Evolutionary conservation across 2,888 invertebrate genomes (phyloP).

Genomic region (Timandra comae): DNA sequence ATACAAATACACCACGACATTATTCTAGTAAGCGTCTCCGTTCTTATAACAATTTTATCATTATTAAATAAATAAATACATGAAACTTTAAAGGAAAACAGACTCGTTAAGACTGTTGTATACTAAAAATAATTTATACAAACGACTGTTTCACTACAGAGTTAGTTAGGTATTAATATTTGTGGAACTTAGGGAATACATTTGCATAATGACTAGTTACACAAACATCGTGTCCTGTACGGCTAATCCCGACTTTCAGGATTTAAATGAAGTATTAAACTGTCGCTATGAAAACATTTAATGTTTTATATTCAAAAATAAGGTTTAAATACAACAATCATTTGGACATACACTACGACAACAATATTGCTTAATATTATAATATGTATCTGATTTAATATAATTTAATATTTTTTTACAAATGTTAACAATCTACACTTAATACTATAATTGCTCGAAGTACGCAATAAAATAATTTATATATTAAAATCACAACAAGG

Average conservation of each 20-base stretch:
- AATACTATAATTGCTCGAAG: background rate
- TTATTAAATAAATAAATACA: conserved; percentile 44
- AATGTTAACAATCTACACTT: background rate
- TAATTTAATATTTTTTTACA: background rate
- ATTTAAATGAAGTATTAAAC: no score
- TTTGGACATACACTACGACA: background rate
- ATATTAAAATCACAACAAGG: background rate
- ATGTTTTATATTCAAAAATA: no score
- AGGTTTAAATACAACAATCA: no score
- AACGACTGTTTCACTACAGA: no score
- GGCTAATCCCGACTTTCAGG: no score
- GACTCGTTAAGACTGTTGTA: background rate
- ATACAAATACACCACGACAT: conserved; percentile 52
- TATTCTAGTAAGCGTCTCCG: conserved; percentile 73
- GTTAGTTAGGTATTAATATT: no score
- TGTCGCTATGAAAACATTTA: no score
- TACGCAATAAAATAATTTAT: background rate
- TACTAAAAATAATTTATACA: no score
- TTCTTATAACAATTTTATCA: conserved; percentile 61
- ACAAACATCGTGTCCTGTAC: no score
- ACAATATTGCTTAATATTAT: background rate
- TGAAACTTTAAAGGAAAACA: conserved; percentile 5
- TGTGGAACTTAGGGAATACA: no score
- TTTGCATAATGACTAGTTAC: no score
- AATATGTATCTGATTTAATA: background rate